Evolutionary conservation across 2,113 vertebrate species (phyloP).

Genomic region (Eulemur rufifrons): DNA sequence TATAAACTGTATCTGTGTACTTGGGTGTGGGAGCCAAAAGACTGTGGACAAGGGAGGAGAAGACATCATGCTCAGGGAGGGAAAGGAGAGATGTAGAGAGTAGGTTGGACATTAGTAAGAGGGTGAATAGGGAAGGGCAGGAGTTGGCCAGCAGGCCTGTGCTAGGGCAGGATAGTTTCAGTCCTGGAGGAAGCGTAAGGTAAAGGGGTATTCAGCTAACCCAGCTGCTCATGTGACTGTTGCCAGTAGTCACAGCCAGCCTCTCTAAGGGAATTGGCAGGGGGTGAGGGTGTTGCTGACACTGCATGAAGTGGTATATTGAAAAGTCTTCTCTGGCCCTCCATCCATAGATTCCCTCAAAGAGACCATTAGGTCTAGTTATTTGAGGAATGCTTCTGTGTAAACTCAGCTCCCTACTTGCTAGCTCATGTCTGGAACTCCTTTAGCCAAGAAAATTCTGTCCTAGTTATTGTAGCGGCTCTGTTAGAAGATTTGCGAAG

Average conservation of each 20-base stretch:
- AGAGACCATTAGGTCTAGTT: neutral
- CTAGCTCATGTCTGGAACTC: neutral
- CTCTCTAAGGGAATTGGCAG: neutral
- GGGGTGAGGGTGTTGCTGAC: neutral
- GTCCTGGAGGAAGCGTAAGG: neutral
- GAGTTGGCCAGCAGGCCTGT: neutral
- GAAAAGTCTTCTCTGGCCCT: neutral
- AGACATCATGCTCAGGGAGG: neutral
- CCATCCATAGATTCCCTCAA: neutral
- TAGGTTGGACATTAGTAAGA: neutral
- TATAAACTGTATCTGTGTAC: neutral
- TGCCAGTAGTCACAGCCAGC: neutral
- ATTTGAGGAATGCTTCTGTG: neutral
- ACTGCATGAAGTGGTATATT: rapidly evolving
- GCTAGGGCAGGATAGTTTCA: neutral
- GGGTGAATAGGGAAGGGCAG: neutral
- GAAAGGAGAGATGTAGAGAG: neutral
- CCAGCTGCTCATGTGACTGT: neutral
- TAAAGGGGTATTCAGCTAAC: neutral
- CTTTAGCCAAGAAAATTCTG: conserved; percentile 18
- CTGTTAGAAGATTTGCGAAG: neutral
- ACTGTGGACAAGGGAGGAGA: neutral
- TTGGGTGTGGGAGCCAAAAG: neutral
- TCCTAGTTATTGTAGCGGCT: neutral
- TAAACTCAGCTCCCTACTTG: neutral